Percentiles rank a stretch among this genome's conserved stretches.
These are phyloP conservation scores for Oryzias sinensis DNA, from an alignment of 2,797 vertebrate species.

Conservation along the genomic window DNA sequence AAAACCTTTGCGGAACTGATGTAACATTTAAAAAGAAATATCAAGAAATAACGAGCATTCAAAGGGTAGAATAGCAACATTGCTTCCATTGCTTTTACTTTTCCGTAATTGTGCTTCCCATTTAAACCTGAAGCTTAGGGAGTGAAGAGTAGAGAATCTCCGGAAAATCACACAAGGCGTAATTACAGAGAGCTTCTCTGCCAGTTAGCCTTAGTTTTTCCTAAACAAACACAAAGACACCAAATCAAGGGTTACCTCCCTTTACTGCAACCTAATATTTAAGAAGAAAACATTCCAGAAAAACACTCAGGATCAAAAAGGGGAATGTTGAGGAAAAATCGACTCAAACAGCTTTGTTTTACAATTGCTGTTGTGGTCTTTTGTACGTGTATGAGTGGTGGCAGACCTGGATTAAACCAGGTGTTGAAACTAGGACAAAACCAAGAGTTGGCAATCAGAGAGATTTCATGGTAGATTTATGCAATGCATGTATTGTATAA, in stretches of 20 bases:
- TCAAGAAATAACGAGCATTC: conserved; percentile 5
- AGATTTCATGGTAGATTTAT: conserved; percentile 40
- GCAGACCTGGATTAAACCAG: conserved; percentile 45
- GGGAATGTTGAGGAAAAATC: conserved; percentile 44
- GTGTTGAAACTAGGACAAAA: conserved; percentile 63
- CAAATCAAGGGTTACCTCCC: conserved; percentile 75
- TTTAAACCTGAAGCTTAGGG: conserved; percentile 59
- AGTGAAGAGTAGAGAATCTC: conserved; percentile 55
- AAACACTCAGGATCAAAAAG: conserved; percentile 36
- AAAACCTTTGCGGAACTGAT: too few relatives aligned
- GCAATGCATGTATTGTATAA: conserved; percentile 36
- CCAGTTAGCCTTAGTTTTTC: conserved; percentile 68
- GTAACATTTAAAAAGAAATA: too few relatives aligned
- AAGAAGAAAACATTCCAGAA: conserved; percentile 54
- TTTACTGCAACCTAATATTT: conserved; percentile 65
- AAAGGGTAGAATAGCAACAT: conserved; percentile 37
- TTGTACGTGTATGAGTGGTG: conserved; percentile 50
- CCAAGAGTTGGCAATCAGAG: conserved; percentile 43
- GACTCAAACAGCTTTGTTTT: conserved; percentile 55
- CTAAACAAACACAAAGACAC: conserved; percentile 70
- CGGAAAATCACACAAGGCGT: conserved; percentile 67
- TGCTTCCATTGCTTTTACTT: conserved; percentile 36
- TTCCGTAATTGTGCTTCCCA: conserved; percentile 56
- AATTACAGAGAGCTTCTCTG: conserved; percentile 66
- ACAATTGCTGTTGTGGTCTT: conserved; percentile 49